A percentile compares a stretch with the other conserved stretches of the same genome.
Conservation (phyloP, 2,113 vertebrate genomes). For the Mellivora capensis region DNA sequence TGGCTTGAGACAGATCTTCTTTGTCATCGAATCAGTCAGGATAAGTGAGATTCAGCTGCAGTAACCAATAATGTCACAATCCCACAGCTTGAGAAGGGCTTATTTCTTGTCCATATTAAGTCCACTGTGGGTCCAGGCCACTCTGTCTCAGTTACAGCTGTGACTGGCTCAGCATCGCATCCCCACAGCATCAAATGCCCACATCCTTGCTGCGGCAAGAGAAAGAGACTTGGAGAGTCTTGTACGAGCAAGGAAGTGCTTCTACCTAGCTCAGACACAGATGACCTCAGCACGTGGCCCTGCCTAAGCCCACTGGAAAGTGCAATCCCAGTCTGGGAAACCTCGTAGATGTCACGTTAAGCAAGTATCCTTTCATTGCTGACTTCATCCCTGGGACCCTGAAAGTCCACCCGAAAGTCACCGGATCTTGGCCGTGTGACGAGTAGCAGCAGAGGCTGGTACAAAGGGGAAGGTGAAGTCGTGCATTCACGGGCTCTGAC, state of each 20-base stretch:
- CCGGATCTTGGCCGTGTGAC: not conserved
- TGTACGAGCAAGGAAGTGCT: not conserved
- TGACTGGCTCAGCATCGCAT: not conserved
- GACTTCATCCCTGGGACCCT: not conserved
- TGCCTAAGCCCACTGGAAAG: not conserved
- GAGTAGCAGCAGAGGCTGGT: not conserved
- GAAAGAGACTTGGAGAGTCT: not conserved
- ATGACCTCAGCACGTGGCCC: not conserved
- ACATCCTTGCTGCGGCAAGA: not conserved
- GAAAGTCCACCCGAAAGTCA: not conserved
- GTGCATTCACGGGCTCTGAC: rapidly evolving
- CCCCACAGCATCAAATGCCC: no score
- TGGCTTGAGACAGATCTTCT: not conserved
- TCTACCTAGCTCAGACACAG: not conserved
- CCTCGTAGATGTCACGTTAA: not conserved
- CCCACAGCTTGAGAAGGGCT: not conserved
- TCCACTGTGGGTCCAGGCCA: not conserved
- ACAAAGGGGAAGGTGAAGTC: not conserved
- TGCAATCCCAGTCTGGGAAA: not conserved
- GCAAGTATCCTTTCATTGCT: not conserved
- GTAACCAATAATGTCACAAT: not conserved
- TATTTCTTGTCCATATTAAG: not conserved
- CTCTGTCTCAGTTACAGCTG: not conserved
- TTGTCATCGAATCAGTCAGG: not conserved
- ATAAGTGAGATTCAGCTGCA: not conserved